Conservation (phyloP, 2,888 invertebrate genomes). For the Andrena haemorrhoa region DNA sequence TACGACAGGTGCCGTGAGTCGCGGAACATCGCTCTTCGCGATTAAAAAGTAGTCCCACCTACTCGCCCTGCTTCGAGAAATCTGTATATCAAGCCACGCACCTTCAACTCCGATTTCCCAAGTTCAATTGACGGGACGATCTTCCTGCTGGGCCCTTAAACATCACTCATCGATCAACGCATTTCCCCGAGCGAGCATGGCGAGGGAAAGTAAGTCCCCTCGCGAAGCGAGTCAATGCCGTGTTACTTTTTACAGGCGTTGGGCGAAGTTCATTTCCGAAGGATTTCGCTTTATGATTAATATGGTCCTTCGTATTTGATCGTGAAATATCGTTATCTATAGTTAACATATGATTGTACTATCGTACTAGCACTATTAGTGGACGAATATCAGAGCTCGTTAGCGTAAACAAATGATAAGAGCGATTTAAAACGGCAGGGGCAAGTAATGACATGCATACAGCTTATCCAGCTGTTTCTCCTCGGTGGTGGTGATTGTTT, state of each 20-base stretch:
- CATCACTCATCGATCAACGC: neutral
- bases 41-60: constrained; percentile 61
- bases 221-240: neutral
- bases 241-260: too few species aligned
- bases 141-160: constrained; percentile 3
- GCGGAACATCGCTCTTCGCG: constrained; percentile 51
- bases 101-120: constrained; percentile 32
- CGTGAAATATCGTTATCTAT: neutral
- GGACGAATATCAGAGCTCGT: neutral
- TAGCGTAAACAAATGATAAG: constrained; percentile 5
- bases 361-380: neutral
- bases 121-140: constrained; percentile 25
- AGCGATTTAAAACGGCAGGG: neutral
- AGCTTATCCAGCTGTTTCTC: neutral
- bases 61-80: constrained; percentile 5
- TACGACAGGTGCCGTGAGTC: constrained; percentile 66
- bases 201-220: neutral
- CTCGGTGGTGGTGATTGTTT: neutral
- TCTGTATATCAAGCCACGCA: constrained; percentile 35
- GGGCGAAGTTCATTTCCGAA: too few species aligned
- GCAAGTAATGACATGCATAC: neutral
- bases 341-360: neutral
- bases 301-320: neutral
- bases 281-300: neutral
- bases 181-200: neutral